phyloP scores from a whole-genome alignment of 2,113 vertebrate genomes.

The Jaculus jaculus region DNA sequence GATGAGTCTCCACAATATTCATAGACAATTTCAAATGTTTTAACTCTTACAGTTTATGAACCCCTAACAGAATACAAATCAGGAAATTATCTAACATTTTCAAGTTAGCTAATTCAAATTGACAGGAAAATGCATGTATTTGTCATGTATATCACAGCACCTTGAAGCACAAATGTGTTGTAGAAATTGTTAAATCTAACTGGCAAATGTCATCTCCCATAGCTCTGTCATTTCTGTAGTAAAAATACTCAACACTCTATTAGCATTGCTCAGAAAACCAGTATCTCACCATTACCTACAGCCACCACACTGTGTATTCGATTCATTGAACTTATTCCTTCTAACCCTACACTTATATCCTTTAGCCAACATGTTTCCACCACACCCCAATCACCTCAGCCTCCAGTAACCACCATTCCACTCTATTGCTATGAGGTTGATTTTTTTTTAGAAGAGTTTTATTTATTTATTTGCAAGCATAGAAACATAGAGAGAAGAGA shows the following conservation, averaged over 20 bases:
- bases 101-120: background rate
- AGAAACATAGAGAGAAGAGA: too few species aligned
- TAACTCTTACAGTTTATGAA: conserved; percentile 43
- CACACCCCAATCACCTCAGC: background rate
- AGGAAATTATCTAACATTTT: background rate
- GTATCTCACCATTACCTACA: background rate
- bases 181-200: background rate
- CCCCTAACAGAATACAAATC: background rate
- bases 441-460: too few species aligned
- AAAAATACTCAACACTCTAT: background rate
- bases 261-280: background rate
- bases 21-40: conserved; percentile 5
- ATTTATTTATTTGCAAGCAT: too few species aligned
- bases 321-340: background rate
- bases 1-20: background rate
- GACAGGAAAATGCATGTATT: background rate
- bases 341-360: background rate
- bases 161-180: background rate
- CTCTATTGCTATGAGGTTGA: background rate
- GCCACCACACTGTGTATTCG: background rate
- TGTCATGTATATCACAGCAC: background rate
- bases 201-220: background rate
- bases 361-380: background rate
- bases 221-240: background rate
- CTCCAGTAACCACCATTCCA: background rate